Evolutionary conservation across 2,888 invertebrate genomes (phyloP).

Genomic region (Pomacea canaliculata): DNA sequence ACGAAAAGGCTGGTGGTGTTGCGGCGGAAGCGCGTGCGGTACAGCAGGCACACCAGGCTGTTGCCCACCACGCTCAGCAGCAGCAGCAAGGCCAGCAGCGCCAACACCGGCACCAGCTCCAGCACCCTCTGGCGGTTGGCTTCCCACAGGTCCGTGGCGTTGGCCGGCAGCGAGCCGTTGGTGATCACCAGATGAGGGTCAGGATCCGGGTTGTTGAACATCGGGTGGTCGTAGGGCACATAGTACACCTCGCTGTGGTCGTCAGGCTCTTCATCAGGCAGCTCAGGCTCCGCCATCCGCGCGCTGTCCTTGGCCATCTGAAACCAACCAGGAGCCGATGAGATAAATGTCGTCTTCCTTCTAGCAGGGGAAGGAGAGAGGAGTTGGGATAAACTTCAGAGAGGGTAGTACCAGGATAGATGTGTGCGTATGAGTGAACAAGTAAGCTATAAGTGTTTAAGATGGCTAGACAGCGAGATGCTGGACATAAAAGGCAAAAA

Average conservation of each 20-base stretch:
- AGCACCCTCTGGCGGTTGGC: constrained; percentile 45
- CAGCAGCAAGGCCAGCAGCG: constrained; percentile 44
- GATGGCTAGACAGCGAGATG: no score
- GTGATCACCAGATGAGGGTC: neutral
- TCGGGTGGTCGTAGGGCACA: constrained; percentile 7
- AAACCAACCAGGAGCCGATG: neutral
- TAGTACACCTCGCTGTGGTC: constrained; percentile 2
- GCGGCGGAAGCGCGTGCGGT: constrained; percentile 48
- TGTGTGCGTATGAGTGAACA: no score
- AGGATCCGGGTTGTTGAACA: neutral
- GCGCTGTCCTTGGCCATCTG: no score
- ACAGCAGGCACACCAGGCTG: constrained; percentile 52
- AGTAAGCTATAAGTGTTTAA: no score
- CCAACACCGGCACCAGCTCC: constrained; percentile 44
- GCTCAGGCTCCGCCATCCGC: no score
- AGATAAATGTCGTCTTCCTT: neutral
- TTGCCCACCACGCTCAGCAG: constrained; percentile 49
- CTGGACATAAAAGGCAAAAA: no score
- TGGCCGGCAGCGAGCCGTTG: constrained; percentile 3
- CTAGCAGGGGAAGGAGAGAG: no score
- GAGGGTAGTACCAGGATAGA: no score
- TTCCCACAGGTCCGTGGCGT: constrained; percentile 9
- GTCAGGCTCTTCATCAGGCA: no score
- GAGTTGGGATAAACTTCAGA: no score
- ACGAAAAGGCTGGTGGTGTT: constrained; percentile 56